phyloP scores from a whole-genome alignment of 2,113 vertebrate genomes.

The Chiloscyllium plagiosum region DNA sequence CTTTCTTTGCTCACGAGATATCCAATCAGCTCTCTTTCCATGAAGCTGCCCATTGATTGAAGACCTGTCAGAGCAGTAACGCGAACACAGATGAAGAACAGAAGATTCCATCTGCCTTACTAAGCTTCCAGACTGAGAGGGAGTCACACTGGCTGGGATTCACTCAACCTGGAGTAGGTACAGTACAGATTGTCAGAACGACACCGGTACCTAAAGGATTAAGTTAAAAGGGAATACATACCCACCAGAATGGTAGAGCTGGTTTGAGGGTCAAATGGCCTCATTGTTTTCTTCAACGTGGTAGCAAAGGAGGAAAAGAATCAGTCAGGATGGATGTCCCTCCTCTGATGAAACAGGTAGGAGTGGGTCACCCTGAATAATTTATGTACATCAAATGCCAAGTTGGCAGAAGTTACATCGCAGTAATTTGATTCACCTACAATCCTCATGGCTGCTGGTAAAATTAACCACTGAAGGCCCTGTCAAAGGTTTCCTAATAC shows the following conservation, averaged over 20 bases:
- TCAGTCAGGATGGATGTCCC: background rate
- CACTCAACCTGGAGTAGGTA: background rate
- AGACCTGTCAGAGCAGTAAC: background rate
- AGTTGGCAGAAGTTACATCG: background rate
- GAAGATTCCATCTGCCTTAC: too few species aligned
- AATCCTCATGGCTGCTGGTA: background rate
- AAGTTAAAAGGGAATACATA: background rate
- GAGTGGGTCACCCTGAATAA: background rate
- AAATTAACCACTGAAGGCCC: background rate
- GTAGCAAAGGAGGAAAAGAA: background rate
- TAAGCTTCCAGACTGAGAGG: background rate
- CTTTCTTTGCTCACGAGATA: background rate
- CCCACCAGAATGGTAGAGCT: background rate
- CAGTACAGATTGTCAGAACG: background rate
- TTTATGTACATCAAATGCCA: background rate
- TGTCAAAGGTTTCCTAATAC: background rate
- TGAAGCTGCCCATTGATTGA: background rate
- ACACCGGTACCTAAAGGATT: background rate
- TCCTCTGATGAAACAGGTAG: background rate
- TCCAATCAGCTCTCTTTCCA: background rate
- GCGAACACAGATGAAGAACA: too few species aligned
- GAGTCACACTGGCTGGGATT: background rate
- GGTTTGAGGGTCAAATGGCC: background rate
- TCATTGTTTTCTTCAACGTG: background rate
- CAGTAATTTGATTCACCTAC: background rate